Percentiles rank a stretch among this genome's conserved stretches.
Evolutionary conservation across 1,140 invertebrate species (phyloP).

Genomic region (Rhynchophorus ferrugineus): DNA sequence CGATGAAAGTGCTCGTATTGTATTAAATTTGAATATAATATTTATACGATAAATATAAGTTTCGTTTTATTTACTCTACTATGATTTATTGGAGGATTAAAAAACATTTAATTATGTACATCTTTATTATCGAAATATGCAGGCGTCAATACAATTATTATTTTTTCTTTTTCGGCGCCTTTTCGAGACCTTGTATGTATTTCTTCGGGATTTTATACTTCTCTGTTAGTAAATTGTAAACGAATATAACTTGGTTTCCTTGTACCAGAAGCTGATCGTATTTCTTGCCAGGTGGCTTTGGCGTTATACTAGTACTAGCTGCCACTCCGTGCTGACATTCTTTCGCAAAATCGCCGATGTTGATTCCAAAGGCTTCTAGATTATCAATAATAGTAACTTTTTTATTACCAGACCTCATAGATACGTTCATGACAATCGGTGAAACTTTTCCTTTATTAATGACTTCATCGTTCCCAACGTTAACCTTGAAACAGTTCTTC

Average conservation of each 20-base stretch:
- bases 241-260: constrained; percentile 80
- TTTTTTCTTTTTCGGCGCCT: constrained; percentile 56
- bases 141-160: too few species aligned
- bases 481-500: constrained; percentile 67
- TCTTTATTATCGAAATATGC: too few species aligned
- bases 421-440: constrained; percentile 70
- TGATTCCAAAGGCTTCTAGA: constrained; percentile 77
- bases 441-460: constrained; percentile 67
- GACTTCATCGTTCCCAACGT: constrained; percentile 48
- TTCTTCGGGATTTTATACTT: constrained; percentile 59
- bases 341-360: constrained; percentile 68
- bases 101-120: too few species aligned
- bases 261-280: constrained; percentile 77
- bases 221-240: constrained; percentile 63
- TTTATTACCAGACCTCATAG: constrained; percentile 76
- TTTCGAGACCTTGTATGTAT: constrained; percentile 57
- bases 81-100: too few species aligned
- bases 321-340: constrained; percentile 77
- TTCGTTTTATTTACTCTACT: too few species aligned
- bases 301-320: constrained; percentile 74
- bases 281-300: constrained; percentile 61
- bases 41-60: too few species aligned
- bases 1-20: too few species aligned
- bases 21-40: too few species aligned
- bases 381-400: constrained; percentile 87